Base-by-base conservation (phyloP, 2,797 vertebrate genomes). In the Cynodonichthys magdalenae region DNA sequence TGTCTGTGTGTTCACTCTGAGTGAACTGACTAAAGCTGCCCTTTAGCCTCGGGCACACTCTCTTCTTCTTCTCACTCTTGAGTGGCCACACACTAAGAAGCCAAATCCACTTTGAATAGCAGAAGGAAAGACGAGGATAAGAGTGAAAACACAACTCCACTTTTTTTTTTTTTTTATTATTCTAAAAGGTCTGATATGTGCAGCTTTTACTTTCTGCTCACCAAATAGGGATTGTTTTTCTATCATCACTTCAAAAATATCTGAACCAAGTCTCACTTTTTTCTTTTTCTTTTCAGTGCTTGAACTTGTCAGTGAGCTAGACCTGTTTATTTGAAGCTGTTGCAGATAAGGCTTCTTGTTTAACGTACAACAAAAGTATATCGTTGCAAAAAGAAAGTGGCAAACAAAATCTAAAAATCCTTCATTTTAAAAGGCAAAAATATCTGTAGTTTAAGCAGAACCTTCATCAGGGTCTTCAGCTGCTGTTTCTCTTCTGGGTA, bases 61-160 rank as follows among this genome's bases (percentile, higher is more conserved):
- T 81, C 81, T 79, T 85, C 81, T 72, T 86, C 77, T 82, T 90
- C 84, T 92, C 88, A 90, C 90, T 85, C 90, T 90, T 85, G 90
- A 90, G 86, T 89, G 88, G 87, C 80, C 90, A 84, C 87, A 88
- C 89, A 87, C 83, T 90, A 80, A 89, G 89, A 90, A 81, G 66
- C 70, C 77, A 71, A 56, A 80, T 82, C 84, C 66, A 74, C 79
- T 79, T 75, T 61, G 61, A 71, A 59, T 75, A 76, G 85, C 73
- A 68, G 56, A 75, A 64, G 70, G 64, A 65, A 59, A 74, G 75
- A 73, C 69, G 51, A 76, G 68, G 75, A 76, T 73, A 56, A 5
- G 46, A 75, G 71, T 52, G 73, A 75, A 67, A 59, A 42, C 62
- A 67, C 70, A 63, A 44, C 42, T 41, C 60, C n/a, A n/a, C n/a